These are phyloP conservation scores for Parazoanthus swiftii DNA, from an alignment of 92 coral and sea anemone genomes.

Conservation along the genomic window DNA sequence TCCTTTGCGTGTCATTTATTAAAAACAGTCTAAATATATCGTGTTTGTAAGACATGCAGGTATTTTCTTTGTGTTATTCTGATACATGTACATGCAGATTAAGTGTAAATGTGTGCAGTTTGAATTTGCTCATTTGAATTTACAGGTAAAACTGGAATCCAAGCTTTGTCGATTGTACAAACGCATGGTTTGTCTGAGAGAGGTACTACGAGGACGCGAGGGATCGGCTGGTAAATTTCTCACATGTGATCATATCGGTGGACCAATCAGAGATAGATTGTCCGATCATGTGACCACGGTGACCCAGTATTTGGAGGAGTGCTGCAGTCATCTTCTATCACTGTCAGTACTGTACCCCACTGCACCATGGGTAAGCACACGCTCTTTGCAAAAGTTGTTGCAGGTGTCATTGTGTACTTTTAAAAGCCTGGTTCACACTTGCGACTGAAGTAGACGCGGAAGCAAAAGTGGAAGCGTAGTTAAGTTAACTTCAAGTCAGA, in stretches of 20 bases:
- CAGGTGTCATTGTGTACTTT: too few species aligned
- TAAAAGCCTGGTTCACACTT: too few species aligned
- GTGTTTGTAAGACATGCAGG: too few species aligned
- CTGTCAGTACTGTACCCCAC: constrained; percentile 75
- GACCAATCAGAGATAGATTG: constrained; percentile 73
- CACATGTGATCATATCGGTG: constrained; percentile 65
- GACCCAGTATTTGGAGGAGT: constrained; percentile 57
- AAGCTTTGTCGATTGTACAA: constrained; percentile 80
- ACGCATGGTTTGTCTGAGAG: constrained; percentile 62
- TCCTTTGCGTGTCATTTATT: too few species aligned
- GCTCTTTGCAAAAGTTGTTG: not conserved
- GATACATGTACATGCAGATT: too few species aligned
- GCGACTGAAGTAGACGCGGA: too few species aligned
- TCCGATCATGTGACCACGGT: constrained; percentile 62
- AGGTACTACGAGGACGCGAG: constrained; percentile 27
- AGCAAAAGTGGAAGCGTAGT: too few species aligned
- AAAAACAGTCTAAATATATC: too few species aligned
- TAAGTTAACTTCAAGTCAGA: too few species aligned
- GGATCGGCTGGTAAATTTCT: constrained; percentile 11
- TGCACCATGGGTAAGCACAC: constrained; percentile 80
- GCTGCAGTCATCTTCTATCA: constrained; percentile 70
- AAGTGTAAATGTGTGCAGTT: not conserved
- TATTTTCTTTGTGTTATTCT: too few species aligned
- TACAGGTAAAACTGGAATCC: constrained; percentile 78
- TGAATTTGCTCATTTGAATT: not conserved